Conservation (phyloP, 1,140 invertebrate genomes). For the Zaprionus vittiger region DNA sequence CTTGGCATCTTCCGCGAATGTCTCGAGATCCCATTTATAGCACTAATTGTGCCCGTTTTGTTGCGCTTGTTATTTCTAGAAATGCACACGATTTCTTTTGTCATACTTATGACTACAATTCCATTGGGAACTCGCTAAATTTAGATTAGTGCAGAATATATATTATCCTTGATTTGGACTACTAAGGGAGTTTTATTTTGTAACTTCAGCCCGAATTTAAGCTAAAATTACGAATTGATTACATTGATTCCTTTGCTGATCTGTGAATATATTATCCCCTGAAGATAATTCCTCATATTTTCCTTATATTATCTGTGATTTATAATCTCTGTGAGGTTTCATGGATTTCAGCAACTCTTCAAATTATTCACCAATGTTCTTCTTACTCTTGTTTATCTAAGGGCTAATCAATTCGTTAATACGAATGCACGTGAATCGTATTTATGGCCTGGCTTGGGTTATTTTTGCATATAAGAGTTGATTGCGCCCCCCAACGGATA, state of each 20-base stretch:
- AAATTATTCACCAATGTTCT: neutral
- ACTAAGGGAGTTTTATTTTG: too few relatives aligned
- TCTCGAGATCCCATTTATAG: slow-evolving; percentile 66
- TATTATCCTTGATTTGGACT: too few relatives aligned
- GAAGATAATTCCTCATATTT: too few relatives aligned
- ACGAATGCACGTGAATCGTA: slow-evolving; percentile 23
- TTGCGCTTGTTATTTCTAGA: slow-evolving; percentile 72
- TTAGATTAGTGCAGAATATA: neutral
- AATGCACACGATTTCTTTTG: slow-evolving; percentile 51
- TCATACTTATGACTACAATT: neutral
- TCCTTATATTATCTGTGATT: too few relatives aligned
- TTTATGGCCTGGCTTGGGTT: slow-evolving; percentile 54
- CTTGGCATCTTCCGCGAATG: slow-evolving; percentile 24
- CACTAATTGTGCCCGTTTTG: slow-evolving; percentile 78
- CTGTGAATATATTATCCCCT: too few relatives aligned
- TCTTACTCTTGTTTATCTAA: neutral
- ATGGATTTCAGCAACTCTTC: too few relatives aligned
- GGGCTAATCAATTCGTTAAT: neutral
- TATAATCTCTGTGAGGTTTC: too few relatives aligned
- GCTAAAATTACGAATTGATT: too few relatives aligned
- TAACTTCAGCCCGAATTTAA: too few relatives aligned
- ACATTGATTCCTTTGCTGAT: too few relatives aligned
- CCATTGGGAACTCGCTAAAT: neutral
- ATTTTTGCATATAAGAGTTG: slow-evolving; percentile 58
- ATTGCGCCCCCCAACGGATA: slow-evolving; percentile 54